Evolutionary conservation across 2,113 vertebrate species (phyloP).

Genomic region (Diphyllodes magnificus): DNA sequence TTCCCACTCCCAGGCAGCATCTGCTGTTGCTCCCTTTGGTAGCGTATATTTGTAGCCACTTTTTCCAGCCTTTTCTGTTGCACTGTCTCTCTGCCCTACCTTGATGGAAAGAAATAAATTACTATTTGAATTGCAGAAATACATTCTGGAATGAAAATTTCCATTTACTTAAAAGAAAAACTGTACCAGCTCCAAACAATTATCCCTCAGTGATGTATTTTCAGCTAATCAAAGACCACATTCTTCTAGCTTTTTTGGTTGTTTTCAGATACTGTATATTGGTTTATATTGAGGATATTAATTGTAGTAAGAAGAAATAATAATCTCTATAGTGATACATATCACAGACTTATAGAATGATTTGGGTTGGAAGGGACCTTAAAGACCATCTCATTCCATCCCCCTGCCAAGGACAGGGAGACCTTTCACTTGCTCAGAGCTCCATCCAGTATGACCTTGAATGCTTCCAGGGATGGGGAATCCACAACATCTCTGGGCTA

Average conservation of each 20-base stretch:
- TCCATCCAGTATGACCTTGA: background rate
- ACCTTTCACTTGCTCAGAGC: background rate
- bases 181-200: background rate
- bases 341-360: background rate
- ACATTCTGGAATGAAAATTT: background rate
- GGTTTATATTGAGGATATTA: background rate
- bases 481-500: background rate
- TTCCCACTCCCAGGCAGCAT: background rate
- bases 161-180: conserved; percentile 1
- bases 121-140: background rate
- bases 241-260: background rate
- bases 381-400: background rate
- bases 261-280: background rate
- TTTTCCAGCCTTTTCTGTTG: background rate
- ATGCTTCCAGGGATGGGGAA: background rate
- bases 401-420: background rate
- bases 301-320: background rate
- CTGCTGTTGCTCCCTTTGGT: background rate
- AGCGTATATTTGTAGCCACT: background rate
- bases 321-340: background rate
- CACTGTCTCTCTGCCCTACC: background rate
- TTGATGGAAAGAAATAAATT: background rate
- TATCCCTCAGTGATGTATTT: background rate
- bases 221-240: background rate
- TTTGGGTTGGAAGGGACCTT: background rate